Evolutionary conservation across 2,797 vertebrate species (phyloP).

Genomic region (Ibycter americanus): DNA sequence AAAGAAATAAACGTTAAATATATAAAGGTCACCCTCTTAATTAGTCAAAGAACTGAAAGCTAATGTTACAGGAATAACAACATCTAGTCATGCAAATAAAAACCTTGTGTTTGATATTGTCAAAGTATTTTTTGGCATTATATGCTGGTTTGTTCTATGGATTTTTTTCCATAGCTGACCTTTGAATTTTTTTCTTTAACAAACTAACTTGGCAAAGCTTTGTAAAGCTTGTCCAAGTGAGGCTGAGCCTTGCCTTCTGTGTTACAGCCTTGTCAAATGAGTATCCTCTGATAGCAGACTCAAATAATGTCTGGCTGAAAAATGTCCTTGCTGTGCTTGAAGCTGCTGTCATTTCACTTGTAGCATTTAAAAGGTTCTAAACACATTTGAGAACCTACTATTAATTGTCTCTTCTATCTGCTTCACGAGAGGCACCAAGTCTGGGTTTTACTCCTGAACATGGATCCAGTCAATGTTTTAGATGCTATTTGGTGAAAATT

Average conservation of each 20-base stretch:
- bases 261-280: background rate
- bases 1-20: background rate
- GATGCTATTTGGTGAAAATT: background rate
- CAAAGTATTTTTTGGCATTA: background rate
- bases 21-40: background rate
- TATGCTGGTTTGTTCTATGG: background rate
- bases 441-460: background rate
- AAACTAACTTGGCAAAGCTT: background rate
- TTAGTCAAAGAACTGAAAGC: background rate
- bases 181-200: background rate
- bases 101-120: background rate
- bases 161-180: background rate
- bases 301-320: background rate
- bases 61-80: background rate
- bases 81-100: background rate
- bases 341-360: background rate
- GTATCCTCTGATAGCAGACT: background rate
- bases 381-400: background rate
- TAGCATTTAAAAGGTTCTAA: background rate
- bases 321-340: background rate
- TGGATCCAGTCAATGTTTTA: background rate
- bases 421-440: background rate
- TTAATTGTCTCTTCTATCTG: background rate
- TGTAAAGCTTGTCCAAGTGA: background rate
- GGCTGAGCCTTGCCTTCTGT: background rate